Percentiles rank a stretch among this genome's conserved stretches.
Evolutionary conservation across 2,888 invertebrate species (phyloP).

Genomic region (Drosophila parthenogenetica): DNA sequence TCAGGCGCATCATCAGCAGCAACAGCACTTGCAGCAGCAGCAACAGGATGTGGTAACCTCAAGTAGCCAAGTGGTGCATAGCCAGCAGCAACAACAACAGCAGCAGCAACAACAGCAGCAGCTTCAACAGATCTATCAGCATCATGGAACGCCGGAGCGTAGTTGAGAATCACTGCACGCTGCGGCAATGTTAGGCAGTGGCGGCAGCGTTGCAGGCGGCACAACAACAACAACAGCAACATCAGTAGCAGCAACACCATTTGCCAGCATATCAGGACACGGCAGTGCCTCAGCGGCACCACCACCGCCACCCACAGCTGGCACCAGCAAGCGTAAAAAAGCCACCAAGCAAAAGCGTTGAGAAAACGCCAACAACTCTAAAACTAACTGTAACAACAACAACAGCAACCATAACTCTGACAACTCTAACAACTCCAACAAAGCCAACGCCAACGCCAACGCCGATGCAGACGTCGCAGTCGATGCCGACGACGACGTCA

Average conservation of each 20-base stretch:
- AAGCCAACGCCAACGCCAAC: slow-evolving; percentile 5
- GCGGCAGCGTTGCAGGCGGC: slow-evolving; percentile 36
- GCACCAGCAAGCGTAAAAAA: slow-evolving; percentile 83
- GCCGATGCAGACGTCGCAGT: slow-evolving; percentile 1
- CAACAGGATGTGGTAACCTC: slow-evolving; percentile 85
- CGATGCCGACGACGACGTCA: slow-evolving; percentile 10
- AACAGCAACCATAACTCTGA: too few species aligned
- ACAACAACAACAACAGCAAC: slow-evolving; percentile 30
- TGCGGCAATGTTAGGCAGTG: slow-evolving; percentile 74
- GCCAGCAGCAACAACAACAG: slow-evolving; percentile 60
- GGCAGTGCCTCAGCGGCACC: slow-evolving; percentile 45
- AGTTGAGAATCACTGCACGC: slow-evolving; percentile 85
- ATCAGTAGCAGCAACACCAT: slow-evolving; percentile 53
- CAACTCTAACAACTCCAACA: slow-evolving; percentile 1
- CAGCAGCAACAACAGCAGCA: slow-evolving; percentile 74
- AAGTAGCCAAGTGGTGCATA: slow-evolving; percentile 82
- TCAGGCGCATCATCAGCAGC: slow-evolving; percentile 77
- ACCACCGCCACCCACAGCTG: slow-evolving; percentile 44
- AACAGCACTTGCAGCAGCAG: slow-evolving; percentile 65
- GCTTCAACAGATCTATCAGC: slow-evolving; percentile 85
- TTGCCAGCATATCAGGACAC: slow-evolving; percentile 71
- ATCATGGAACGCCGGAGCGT: slow-evolving; percentile 85
- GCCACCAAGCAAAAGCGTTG: slow-evolving; percentile 84
- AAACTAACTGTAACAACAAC: too few species aligned
- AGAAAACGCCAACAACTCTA: slow-evolving; percentile 43